These are phyloP conservation scores for Choreutis nemorana DNA, from an alignment of 2,888 invertebrate genomes.

Conservation along the genomic window DNA sequence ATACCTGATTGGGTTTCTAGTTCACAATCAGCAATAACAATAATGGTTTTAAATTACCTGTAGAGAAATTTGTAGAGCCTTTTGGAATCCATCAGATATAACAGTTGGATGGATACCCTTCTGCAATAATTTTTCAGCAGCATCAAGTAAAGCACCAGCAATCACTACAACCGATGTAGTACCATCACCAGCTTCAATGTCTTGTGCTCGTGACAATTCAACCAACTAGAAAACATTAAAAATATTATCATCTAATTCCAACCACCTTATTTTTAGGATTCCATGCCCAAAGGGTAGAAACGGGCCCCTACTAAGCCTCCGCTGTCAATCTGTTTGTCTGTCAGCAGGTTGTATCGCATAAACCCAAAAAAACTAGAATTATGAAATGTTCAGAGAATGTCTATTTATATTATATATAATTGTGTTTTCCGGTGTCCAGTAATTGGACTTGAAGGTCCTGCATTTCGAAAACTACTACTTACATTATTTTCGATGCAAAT, in stretches of 20 bases:
- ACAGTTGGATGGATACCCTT: constrained; percentile 98
- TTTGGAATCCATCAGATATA: constrained; percentile 97
- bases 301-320: not conserved
- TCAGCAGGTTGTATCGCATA: constrained; percentile 3
- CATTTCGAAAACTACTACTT: too few species aligned
- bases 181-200: constrained; percentile 99
- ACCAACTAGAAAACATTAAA: constrained; percentile 75
- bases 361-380: too few species aligned
- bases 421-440: too few species aligned
- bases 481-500: too few species aligned
- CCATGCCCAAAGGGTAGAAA: too few species aligned
- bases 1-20: too few species aligned
- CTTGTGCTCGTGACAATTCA: constrained; percentile 97
- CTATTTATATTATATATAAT: too few species aligned
- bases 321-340: too few species aligned
- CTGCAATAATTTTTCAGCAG: constrained; percentile 88
- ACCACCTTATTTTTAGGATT: not conserved
- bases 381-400: too few species aligned
- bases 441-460: too few species aligned
- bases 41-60: constrained; percentile 41
- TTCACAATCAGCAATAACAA: too few species aligned
- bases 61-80: constrained; percentile 78
- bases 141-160: constrained; percentile 95
- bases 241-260: not conserved
- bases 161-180: constrained; percentile 98